Base-by-base conservation (phyloP, 2,888 invertebrate species). In the Heteromyza rotundicornis region DNA sequence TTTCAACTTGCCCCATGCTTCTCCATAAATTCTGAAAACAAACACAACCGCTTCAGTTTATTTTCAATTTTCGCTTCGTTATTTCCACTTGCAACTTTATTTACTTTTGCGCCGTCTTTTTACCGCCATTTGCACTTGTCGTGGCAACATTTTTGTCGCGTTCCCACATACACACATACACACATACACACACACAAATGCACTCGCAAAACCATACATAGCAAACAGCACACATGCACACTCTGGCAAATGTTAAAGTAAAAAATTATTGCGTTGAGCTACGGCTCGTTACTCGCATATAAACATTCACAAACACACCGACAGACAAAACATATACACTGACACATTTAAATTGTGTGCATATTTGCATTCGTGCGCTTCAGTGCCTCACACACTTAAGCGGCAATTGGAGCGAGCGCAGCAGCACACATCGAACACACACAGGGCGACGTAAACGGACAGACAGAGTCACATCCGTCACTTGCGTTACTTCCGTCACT, bases 301-400 rank as follows among this genome's bases (percentile, higher is more conserved):
- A 68, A 65, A 70, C 32, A 68, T 23, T 17, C 44, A 24, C 27
- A 44, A 17, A 47, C 12, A 16, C 10, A 58, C 8, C 65, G 70
- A 72, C 75, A 69, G 66, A 67, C 67, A 68, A 68, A 68, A 68
- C 55, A 63, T 64, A 64, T 60, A 64, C 63, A 55, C 65, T 62
- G 59, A 22, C 40, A 35, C 19, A 19, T 19, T 23, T 35, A 62
- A 53, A 65, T 64, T 68, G 69, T 66, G 64, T 70, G 70, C 65
- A 68, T 79, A 76, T 79, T 77, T 79, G 76, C 76, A 70, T 74
- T 68, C 70, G 70, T 73, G 66, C 72, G 74, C 76, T 76, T 74
- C 75, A 72, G 70, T 77, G 75, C 20, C 51, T 52, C 5, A 16
- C 36, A 3, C 16, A 20, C 53, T 14, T 12, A 17, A 10, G 23